Evolutionary conservation across 1,140 invertebrate genomes (phyloP), one percentile per base, ranked within the genome.

Genomic region (Pectinophora gossypiella): DNA sequence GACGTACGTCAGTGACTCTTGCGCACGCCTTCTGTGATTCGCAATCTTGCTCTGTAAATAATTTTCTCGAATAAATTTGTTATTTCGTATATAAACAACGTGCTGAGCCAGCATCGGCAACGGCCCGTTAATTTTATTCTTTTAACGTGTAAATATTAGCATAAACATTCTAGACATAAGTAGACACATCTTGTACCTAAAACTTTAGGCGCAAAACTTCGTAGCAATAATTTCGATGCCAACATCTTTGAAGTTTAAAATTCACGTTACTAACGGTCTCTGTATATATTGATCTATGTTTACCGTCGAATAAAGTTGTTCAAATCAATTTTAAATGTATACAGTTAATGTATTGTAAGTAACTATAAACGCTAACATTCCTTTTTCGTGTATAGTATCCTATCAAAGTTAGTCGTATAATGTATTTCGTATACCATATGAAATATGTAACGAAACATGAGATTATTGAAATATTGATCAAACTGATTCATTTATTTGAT

Each of bases 171-270:
- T 79, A 76, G 74, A 52, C 51, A 9, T 86, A 86, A 85, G 80
- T 86, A 86, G 83, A 74, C 76, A 76, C 80, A 80, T 75, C 68
- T 83, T 77, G 83, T 80, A 84, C 74, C 79, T 86, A 81, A n/a
- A 77, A 60, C 65, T 57, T 75, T 81, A 67, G 79, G 72, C 66
- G 69, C 71, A 73, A 73, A 72, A 74, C 65, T 74, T 76, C 54
- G 59, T 86, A 85, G 83, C 80, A 86, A 86, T 86, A 86, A 86
- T 77, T 70, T 72, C 70, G 76, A 86, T 85, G 83, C 81, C 79
- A 85, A 86, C 71, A 64, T 76, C 72, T 77, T 68, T 72, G 63
- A 79, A 79, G 62, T 81, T 62, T 58, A 68, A n/a, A 73, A 71
- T 66, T 65, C 64, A 67, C 68, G 61, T 73, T 72, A 73, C 62